Percentiles rank a stretch among this genome's conserved stretches.
These are phyloP conservation scores for Trichopria drosophilae DNA, from an alignment of 2,888 invertebrate species.

Conservation along the genomic window DNA sequence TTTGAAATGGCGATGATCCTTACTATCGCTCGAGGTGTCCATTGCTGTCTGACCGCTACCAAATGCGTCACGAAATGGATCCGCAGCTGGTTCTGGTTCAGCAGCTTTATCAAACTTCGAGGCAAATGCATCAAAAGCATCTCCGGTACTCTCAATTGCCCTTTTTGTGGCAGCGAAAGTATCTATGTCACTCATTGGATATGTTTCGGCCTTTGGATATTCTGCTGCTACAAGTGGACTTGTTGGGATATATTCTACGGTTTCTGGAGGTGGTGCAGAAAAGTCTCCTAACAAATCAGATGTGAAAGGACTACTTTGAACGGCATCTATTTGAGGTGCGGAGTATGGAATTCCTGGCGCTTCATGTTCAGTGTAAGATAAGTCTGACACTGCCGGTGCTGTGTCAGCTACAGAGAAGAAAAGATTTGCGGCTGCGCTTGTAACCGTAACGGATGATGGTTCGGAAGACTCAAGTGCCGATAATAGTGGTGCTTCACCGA, in stretches of 20 bases:
- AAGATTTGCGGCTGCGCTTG: constrained; percentile 1
- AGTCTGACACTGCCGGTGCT: constrained; percentile 17
- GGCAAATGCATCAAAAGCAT: constrained; percentile 85
- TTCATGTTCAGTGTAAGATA: constrained; percentile 17
- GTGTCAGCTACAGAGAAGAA: constrained; percentile 42
- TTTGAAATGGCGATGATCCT: constrained; percentile 12
- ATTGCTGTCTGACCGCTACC: constrained; percentile 55
- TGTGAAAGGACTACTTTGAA: constrained; percentile 32
- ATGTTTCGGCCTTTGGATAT: constrained; percentile 40
- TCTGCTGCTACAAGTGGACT: constrained; percentile 48
- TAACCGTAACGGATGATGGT: too few relatives aligned
- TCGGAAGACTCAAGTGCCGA: too few relatives aligned
- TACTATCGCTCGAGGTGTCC: constrained; percentile 57
- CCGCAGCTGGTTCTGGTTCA: constrained; percentile 59
- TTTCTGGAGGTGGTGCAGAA: constrained; percentile 13
- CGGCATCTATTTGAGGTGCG: constrained; percentile 12
- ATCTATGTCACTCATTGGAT: constrained; percentile 27
- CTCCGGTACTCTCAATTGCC: constrained; percentile 55
- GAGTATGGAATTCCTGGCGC: constrained; percentile 28
- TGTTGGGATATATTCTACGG: constrained; percentile 28
- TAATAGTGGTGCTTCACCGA: too few relatives aligned
- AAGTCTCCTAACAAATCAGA: constrained; percentile 40
- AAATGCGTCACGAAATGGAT: constrained; percentile 63
- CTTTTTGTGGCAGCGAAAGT: constrained; percentile 40
- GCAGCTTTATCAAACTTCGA: constrained; percentile 82